phyloP scores from a whole-genome alignment of 2,113 vertebrate genomes.

The Machaerirhynchus nigripectus region DNA sequence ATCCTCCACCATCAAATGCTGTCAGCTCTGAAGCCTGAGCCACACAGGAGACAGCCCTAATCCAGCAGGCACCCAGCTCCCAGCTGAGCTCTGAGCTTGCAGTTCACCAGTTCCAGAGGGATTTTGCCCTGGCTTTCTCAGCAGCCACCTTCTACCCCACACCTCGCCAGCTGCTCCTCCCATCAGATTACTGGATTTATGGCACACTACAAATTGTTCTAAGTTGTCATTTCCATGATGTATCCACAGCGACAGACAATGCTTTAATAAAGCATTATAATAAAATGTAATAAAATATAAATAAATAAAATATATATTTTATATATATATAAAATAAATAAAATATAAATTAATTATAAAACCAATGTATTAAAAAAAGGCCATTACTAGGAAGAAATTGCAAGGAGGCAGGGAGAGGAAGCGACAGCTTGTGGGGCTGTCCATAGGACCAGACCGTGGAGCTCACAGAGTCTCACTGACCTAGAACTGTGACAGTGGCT shows the following conservation, averaged over 20 bases:
- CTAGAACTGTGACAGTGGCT: not conserved
- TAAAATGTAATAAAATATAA: too few species aligned
- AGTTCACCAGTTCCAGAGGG: not conserved
- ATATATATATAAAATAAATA: too few species aligned
- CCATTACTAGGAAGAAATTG: not conserved
- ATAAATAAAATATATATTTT: too few species aligned
- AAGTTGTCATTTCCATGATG: not conserved
- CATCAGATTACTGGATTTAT: not conserved
- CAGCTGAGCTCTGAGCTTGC: not conserved
- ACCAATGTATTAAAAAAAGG: not conserved
- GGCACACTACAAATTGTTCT: not conserved
- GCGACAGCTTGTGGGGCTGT: not conserved
- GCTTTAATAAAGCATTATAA: not conserved
- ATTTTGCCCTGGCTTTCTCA: not conserved
- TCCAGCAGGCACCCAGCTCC: not conserved
- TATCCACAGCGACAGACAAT: not conserved
- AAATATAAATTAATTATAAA: not conserved
- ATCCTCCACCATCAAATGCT: not conserved
- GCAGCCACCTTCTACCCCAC: not conserved
- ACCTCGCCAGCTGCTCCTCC: not conserved
- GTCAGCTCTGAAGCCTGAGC: not conserved
- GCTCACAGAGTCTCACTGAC: not conserved
- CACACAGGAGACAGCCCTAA: not conserved
- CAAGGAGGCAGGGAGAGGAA: not conserved
- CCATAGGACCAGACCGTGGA: accelerated